These are phyloP conservation scores for Gambusia holbrooki DNA, from an alignment of 2,113 vertebrate species.

Conservation along the genomic window DNA sequence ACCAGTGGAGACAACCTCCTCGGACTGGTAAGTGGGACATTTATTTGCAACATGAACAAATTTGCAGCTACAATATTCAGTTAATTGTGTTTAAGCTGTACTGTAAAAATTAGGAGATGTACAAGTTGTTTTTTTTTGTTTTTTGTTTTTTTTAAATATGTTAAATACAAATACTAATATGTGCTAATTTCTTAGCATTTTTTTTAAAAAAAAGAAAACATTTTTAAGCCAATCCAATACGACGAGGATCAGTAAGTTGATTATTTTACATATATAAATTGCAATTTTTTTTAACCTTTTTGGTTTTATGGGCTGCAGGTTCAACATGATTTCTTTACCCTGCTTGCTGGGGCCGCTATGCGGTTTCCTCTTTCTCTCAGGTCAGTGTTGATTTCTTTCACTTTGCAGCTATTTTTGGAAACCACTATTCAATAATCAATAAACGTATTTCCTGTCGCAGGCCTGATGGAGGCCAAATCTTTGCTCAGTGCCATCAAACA, in stretches of 20 bases:
- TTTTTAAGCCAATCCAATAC: too few relatives aligned
- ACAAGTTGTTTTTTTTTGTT: too few relatives aligned
- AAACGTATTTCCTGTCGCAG: conserved; percentile 45
- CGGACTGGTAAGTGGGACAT: conserved; percentile 62
- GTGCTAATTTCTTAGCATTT: too few relatives aligned
- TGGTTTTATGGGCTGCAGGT: conserved; percentile 31
- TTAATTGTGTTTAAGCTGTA: neutral
- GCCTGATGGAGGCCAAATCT: conserved; percentile 73
- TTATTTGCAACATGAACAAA: neutral
- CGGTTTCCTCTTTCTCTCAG: conserved; percentile 67
- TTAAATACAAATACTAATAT: neutral
- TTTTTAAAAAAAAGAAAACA: too few relatives aligned
- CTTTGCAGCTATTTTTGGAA: neutral
- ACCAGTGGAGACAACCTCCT: conserved; percentile 47
- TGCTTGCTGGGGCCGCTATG: conserved; percentile 59
- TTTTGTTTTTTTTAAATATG: neutral
- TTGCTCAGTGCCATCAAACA: conserved; percentile 67
- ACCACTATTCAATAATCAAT: neutral
- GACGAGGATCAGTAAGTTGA: too few relatives aligned
- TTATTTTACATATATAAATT: too few relatives aligned
- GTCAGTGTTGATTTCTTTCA: conserved; percentile 50
- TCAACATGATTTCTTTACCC: conserved; percentile 68
- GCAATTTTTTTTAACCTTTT: neutral
- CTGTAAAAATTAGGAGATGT: neutral
- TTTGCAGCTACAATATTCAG: too few relatives aligned